A percentile compares a stretch with the other conserved stretches of the same genome.
These are phyloP conservation scores for Dicerorhinus sumatrensis DNA, from an alignment of 2,113 vertebrate species.

Conservation along the genomic window DNA sequence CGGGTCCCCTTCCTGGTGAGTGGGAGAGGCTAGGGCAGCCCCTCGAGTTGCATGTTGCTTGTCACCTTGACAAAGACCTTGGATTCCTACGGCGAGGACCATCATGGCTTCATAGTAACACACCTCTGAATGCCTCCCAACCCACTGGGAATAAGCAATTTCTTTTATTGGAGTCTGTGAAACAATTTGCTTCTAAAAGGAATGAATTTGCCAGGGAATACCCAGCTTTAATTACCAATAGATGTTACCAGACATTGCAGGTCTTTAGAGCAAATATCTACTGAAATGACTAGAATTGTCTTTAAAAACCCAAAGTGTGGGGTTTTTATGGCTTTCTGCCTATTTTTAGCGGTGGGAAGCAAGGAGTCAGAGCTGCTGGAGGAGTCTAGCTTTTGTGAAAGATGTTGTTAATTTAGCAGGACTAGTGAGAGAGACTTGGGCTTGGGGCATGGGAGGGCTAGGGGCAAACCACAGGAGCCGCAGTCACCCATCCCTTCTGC, in stretches of 20 bases:
- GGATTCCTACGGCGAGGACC: background rate
- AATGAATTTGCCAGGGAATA: conserved; percentile 61
- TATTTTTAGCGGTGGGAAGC: conserved; percentile 45
- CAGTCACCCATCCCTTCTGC: background rate
- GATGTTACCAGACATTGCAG: background rate
- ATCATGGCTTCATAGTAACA: conserved; percentile 47
- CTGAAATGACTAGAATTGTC: background rate
- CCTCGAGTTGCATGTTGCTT: background rate
- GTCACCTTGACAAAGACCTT: background rate
- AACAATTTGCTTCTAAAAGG: conserved; percentile 53
- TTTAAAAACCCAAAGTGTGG: background rate
- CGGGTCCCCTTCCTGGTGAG: background rate
- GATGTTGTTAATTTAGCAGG: conserved; percentile 57
- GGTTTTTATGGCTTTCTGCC: background rate
- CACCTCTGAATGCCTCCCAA: conserved; percentile 66
- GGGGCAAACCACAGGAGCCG: background rate
- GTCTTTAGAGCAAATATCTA: background rate
- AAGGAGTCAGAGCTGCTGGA: background rate
- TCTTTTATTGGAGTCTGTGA: conserved; percentile 70
- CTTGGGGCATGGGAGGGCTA: background rate
- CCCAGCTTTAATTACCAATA: conserved; percentile 70
- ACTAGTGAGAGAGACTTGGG: background rate
- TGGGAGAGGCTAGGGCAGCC: background rate
- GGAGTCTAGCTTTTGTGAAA: conserved; percentile 71
- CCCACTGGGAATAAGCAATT: conserved; percentile 15